Conservation (phyloP, 2,888 invertebrate species). For the Dryadula phaetusa region DNA sequence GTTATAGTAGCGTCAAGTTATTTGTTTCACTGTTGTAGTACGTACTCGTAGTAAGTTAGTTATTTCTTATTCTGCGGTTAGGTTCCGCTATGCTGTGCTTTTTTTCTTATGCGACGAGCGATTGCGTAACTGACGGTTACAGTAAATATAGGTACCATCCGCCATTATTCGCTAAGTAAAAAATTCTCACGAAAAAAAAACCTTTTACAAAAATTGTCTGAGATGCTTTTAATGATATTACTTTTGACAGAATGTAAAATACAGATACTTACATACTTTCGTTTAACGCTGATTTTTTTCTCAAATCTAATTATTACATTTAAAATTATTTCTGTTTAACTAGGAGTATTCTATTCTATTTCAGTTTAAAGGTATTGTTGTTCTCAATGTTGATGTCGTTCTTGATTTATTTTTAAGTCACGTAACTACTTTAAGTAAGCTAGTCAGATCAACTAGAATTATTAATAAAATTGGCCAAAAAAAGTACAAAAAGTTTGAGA, state of each 20-base stretch:
- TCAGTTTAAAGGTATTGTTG: not conserved
- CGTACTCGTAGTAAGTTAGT: conserved; percentile 18
- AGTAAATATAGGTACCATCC: not conserved
- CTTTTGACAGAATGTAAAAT: not conserved
- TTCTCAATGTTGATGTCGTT: not conserved
- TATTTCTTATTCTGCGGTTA: conserved; percentile 42
- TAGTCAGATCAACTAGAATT: too few species aligned
- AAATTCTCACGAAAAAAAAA: conserved; percentile 2
- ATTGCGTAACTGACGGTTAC: conserved; percentile 24
- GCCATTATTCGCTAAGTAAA: conserved; percentile 14
- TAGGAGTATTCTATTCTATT: not conserved
- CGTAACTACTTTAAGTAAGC: too few species aligned
- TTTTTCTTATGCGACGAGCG: conserved; percentile 31
- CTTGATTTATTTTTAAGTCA: too few species aligned
- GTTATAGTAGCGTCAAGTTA: too few species aligned
- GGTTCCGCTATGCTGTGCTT: conserved; percentile 34
- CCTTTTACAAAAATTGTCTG: not conserved
- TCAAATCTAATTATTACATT: not conserved
- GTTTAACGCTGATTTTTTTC: not conserved
- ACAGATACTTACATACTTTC: not conserved
- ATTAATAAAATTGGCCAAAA: not conserved
- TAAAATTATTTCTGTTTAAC: not conserved
- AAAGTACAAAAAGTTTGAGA: not conserved
- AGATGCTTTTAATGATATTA: conserved; percentile 3
- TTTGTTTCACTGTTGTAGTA: too few species aligned